phyloP scores from a whole-genome alignment of 2,113 vertebrate species.

The Archilochus colubris region DNA sequence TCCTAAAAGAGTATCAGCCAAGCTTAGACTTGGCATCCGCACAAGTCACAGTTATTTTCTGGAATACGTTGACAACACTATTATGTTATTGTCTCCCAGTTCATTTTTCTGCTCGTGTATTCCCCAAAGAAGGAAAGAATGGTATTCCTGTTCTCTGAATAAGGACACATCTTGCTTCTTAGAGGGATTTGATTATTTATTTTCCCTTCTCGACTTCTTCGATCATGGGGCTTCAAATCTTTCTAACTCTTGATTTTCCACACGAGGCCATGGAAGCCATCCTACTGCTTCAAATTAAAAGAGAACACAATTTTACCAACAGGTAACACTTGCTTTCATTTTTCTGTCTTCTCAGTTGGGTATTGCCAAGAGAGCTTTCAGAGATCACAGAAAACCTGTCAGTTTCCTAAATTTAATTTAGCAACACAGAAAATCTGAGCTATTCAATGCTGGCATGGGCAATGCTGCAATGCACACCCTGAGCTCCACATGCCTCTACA shows the following conservation, averaged over 20 bases:
- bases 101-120: constrained; percentile 49
- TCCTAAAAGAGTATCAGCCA: constrained; percentile 55
- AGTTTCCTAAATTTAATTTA: background rate
- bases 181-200: constrained; percentile 23
- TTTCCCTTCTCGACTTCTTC: background rate
- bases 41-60: constrained; percentile 61
- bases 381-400: background rate
- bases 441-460: background rate
- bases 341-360: background rate
- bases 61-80: constrained; percentile 62
- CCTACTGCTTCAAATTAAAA: background rate
- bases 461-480: background rate
- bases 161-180: constrained; percentile 52
- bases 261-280: background rate
- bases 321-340: background rate
- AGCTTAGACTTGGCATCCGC: constrained; percentile 57
- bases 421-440: background rate
- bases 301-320: background rate
- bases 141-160: constrained; percentile 55
- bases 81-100: constrained; percentile 53
- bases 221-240: background rate
- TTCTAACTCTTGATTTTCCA: background rate
- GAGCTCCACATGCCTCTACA: background rate
- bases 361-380: background rate
- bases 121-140: constrained; percentile 72